A percentile compares a stretch with the other conserved stretches of the same genome.
phyloP scores from a whole-genome alignment of 23 tunicate genomes.

The Styela plicata region DNA sequence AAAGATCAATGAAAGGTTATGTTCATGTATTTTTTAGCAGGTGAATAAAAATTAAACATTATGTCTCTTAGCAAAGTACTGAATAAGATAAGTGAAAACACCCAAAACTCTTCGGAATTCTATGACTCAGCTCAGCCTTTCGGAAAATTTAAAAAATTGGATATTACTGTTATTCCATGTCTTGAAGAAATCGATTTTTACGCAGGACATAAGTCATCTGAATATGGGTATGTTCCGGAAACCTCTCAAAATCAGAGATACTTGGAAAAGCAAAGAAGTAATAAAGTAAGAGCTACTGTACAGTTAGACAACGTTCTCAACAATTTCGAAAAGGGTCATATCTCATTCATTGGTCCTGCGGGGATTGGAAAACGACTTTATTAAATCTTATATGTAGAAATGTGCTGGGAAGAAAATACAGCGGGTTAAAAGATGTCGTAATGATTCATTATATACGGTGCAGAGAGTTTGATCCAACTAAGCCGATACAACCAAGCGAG shows the following conservation, averaged over 20 bases:
- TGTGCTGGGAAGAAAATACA: too few relatives aligned
- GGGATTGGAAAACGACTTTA: constrained; percentile 7
- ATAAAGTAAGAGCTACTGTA: neutral
- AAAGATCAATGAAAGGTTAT: too few relatives aligned
- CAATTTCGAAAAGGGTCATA: neutral
- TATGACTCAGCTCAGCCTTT: neutral
- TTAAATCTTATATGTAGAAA: neutral
- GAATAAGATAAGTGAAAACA: neutral
- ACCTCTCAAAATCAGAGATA: neutral
- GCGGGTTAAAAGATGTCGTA: too few relatives aligned
- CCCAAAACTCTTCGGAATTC: neutral
- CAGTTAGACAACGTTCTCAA: neutral
- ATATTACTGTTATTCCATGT: neutral
- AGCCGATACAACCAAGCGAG: too few relatives aligned
- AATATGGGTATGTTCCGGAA: neutral
- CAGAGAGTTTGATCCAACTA: too few relatives aligned
- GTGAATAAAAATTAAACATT: too few relatives aligned
- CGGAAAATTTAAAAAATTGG: neutral
- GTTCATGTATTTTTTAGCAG: too few relatives aligned
- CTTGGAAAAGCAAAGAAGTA: neutral
- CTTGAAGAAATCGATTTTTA: constrained; percentile 11
- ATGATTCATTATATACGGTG: too few relatives aligned
- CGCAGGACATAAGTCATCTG: neutral
- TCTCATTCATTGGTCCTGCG: neutral
- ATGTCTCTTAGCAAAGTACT: too few relatives aligned